Evolutionary conservation across 2,797 vertebrate species (phyloP).

Genomic region (Tamandua tetradactyla): DNA sequence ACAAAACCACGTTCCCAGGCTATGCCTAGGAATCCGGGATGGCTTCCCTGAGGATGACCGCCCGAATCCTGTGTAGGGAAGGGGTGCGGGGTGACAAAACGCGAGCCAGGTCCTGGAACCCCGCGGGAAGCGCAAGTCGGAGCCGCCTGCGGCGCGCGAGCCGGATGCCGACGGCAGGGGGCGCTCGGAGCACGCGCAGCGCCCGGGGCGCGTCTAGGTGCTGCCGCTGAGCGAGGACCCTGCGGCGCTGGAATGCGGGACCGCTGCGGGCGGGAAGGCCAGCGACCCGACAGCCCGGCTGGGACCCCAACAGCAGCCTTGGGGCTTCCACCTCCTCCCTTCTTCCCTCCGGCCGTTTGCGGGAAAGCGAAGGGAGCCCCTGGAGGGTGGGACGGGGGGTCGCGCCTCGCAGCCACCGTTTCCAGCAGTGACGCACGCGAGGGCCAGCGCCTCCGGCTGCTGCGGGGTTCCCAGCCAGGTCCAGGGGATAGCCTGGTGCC

Average conservation of each 20-base stretch:
- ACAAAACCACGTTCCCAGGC: neutral
- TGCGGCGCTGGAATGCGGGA: neutral
- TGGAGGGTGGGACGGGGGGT: neutral
- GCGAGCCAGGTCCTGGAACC: neutral
- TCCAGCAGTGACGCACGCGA: too few relatives aligned
- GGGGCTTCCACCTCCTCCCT: neutral
- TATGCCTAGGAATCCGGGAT: neutral
- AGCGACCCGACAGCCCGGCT: neutral
- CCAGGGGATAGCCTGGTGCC: neutral
- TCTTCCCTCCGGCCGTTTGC: neutral
- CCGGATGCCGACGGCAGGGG: conserved; percentile 72
- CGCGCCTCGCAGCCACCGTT: neutral
- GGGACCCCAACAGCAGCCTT: fast-evolving
- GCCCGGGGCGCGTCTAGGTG: neutral
- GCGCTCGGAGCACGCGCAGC: conserved; percentile 72
- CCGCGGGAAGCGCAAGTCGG: neutral
- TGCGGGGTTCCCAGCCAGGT: neutral
- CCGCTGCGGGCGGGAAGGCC: too few relatives aligned
- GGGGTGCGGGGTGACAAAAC: too few relatives aligned
- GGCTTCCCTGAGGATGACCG: neutral
- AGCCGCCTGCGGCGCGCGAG: too few relatives aligned
- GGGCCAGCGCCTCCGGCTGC: neutral
- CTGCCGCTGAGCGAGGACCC: neutral
- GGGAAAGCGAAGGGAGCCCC: neutral
- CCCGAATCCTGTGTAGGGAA: neutral